Evolutionary conservation across 1,140 invertebrate species (phyloP).

Genomic region (Tetramorium alpestre): DNA sequence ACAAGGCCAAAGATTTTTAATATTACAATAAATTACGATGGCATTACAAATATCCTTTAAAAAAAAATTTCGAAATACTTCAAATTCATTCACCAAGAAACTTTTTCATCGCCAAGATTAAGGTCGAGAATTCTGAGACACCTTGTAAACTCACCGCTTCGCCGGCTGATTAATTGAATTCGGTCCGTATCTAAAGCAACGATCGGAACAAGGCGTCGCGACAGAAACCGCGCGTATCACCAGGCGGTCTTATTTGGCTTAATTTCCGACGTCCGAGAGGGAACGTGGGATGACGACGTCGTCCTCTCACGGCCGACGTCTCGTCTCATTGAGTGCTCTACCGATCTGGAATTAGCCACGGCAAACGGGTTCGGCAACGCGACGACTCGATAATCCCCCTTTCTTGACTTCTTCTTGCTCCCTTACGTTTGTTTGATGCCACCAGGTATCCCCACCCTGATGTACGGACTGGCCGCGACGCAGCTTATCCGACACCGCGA

Average conservation of each 20-base stretch:
- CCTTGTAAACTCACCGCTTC: neutral
- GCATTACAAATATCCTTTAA: neutral
- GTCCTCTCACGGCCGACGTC: conserved; percentile 47
- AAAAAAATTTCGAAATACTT: neutral
- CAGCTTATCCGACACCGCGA: conserved; percentile 93
- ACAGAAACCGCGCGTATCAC: conserved; percentile 26
- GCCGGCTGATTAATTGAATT: conserved; percentile 29
- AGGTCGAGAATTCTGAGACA: neutral
- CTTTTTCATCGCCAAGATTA: neutral
- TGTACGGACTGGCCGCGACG: conserved; percentile 95
- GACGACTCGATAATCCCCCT: conserved; percentile 39
- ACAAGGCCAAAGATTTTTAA: neutral
- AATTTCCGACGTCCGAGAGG: conserved; percentile 27
- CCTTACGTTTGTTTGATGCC: conserved; percentile 46
- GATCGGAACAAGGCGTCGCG: conserved; percentile 23
- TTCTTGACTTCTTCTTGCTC: conserved; percentile 19
- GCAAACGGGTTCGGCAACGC: conserved; percentile 27
- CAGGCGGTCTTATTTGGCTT: conserved; percentile 7
- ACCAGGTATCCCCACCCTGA: conserved; percentile 94
- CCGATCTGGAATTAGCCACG: conserved; percentile 49
- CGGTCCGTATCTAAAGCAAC: conserved; percentile 28
- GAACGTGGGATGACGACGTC: conserved; percentile 21
- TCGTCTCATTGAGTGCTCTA: conserved; percentile 57
- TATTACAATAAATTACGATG: neutral
- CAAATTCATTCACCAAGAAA: neutral